Percentiles rank a stretch among this genome's conserved stretches.
These are phyloP conservation scores for Patella vulgata DNA, from an alignment of 1,140 invertebrate species.

Conservation along the genomic window DNA sequence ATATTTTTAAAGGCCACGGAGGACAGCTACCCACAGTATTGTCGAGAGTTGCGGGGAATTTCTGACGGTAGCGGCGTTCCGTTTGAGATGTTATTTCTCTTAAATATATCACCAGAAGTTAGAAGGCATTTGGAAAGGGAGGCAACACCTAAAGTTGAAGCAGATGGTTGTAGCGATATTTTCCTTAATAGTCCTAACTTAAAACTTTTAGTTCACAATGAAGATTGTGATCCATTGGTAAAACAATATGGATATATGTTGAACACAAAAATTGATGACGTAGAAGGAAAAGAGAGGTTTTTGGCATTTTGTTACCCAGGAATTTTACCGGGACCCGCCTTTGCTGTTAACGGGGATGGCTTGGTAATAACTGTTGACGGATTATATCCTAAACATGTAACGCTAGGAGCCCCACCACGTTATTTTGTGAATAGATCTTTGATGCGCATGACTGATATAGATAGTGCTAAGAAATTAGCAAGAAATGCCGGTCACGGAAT, in stretches of 20 bases:
- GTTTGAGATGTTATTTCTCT: slow-evolving; percentile 24
- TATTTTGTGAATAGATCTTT: slow-evolving; percentile 11
- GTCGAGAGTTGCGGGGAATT: slow-evolving; percentile 15
- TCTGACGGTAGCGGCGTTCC: slow-evolving; percentile 15
- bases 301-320: slow-evolving; percentile 18
- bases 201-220: slow-evolving; percentile 21
- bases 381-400: slow-evolving; percentile 4
- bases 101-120: neutral
- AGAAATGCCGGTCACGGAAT: neutral
- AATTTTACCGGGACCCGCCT: slow-evolving; percentile 7
- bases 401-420: neutral
- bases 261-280: slow-evolving; percentile 13
- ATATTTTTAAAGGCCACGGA: neutral
- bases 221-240: slow-evolving; percentile 17
- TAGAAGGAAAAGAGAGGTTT: slow-evolving; percentile 16
- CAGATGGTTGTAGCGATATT: slow-evolving; percentile 14
- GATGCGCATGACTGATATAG: slow-evolving; percentile 6
- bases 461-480: neutral
- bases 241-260: slow-evolving; percentile 14
- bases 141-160: slow-evolving; percentile 1
- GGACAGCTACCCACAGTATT: slow-evolving; percentile 26
- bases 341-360: slow-evolving; percentile 14
- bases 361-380: slow-evolving; percentile 7
- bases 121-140: neutral
- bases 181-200: slow-evolving; percentile 12